Conservation (phyloP, 2,888 invertebrate species). For the Furcula furcula region DNA sequence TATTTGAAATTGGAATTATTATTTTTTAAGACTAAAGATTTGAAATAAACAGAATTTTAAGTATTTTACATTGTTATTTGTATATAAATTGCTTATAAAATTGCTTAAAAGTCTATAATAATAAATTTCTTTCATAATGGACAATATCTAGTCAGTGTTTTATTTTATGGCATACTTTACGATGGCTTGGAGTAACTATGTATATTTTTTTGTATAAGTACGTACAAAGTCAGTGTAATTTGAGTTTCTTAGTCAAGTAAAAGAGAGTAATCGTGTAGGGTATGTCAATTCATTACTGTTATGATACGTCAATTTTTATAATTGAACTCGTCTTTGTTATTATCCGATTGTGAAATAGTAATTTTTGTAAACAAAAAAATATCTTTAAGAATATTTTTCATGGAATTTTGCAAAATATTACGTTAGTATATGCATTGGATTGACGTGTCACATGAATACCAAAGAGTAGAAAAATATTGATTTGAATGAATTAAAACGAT, state of each 20-base stretch:
- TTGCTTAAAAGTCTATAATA: no score
- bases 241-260: conserved; percentile 21
- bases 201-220: no score
- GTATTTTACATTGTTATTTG: no score
- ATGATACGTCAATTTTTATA: conserved; percentile 42
- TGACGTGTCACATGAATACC: conserved; percentile 53
- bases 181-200: no score
- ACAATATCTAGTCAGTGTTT: no score
- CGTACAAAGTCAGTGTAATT: conserved; percentile 34
- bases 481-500: conserved; percentile 35
- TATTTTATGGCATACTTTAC: no score
- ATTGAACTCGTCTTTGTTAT: conserved; percentile 13
- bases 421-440: conserved; percentile 34
- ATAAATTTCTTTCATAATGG: no score
- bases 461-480: conserved; percentile 36
- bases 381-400: not conserved
- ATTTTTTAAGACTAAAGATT: not conserved
- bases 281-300: conserved; percentile 35
- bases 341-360: not conserved
- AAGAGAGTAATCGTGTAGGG: conserved; percentile 30
- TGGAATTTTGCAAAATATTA: conserved; percentile 9
- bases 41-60: no score
- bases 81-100: no score
- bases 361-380: conserved; percentile 5
- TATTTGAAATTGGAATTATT: not conserved